These are phyloP conservation scores for Siphlonurus alternatus DNA, from an alignment of 2,888 invertebrate species.

Conservation along the genomic window DNA sequence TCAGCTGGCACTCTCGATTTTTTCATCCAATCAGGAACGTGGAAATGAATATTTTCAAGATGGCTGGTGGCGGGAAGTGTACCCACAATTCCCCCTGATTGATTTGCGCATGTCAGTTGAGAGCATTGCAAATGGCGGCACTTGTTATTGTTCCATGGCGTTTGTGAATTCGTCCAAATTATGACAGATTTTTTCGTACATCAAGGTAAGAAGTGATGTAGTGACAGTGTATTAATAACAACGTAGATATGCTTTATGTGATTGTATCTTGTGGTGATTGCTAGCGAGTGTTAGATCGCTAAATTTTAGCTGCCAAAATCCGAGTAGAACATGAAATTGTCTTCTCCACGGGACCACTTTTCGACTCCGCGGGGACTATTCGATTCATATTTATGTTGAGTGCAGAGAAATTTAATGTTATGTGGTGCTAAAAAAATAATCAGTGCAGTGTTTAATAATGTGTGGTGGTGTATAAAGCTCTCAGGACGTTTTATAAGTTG, in stretches of 20 bases:
- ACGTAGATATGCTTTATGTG: not conserved
- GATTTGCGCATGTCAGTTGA: constrained; percentile 57
- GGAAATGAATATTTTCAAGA: constrained; percentile 12
- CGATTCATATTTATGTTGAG: not conserved
- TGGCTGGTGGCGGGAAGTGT: constrained; percentile 24
- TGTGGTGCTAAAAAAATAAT: not conserved
- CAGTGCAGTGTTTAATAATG: not conserved
- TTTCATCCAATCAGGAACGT: not conserved
- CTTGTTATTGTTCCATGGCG: constrained; percentile 97
- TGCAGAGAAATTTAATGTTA: not conserved
- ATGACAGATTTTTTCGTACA: constrained; percentile 30
- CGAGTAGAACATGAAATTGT: not conserved
- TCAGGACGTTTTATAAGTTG: not conserved
- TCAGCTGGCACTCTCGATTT: not conserved
- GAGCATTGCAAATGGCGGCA: constrained; percentile 95
- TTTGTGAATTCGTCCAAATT: constrained; percentile 34
- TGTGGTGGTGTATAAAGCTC: not conserved
- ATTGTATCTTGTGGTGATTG: not conserved
- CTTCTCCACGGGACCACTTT: constrained; percentile 14
- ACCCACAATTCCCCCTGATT: constrained; percentile 24
- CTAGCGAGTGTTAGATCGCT: not conserved
- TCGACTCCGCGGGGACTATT: constrained; percentile 13
- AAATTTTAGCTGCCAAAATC: not conserved
- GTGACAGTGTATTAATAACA: constrained; percentile 11
- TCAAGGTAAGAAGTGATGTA: constrained; percentile 25